Base-by-base conservation (phyloP, 1,140 invertebrate species). In the Manduca sexta region DNA sequence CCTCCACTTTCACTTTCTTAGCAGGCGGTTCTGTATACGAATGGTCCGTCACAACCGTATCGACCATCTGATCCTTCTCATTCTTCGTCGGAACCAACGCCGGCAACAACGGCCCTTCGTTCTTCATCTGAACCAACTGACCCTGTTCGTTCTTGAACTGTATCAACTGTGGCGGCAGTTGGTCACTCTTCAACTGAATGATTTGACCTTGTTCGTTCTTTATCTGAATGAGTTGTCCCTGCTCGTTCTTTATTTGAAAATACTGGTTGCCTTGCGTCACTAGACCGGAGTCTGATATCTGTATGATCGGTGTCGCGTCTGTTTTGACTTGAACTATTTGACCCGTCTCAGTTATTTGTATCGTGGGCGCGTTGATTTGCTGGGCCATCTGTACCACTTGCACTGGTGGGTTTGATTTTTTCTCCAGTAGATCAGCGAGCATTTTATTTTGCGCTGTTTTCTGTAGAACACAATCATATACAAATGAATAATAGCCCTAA, bases 371-470 rank as follows among this genome's bases (percentile, higher is more conserved):
- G 60, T 69, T 80, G 2, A 81, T 73, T 44, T 83, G 79, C 4
- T 74, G 65, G 0, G 56, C 64, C 80, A 84, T 79, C 68, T 83
- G 82, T 3, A 85, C 82, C 0, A 85, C 75, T 67, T 81, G 82
- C 2, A 84, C 72, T 3, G 79, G 84, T 3, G 84, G 86, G 30
- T 84, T 81, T 0, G 86, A 86, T 56, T 86, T 85, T 49, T 87
- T 87, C 55, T 87, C 84, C 1, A 87, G 62, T 12, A 87, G 55
- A 47, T 85, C 84, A 0, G 84, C 82, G 37, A 87, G 60, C 84
- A 87, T 86, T 71, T 86, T 86, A 52, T 87, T 87, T 70, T 87
- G 77, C 0, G 79, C 75, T 0, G 74, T 60, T 59, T 85, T 83
- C 82, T 85, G 64, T n/a, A n/a, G n/a, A 15, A 68, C 62, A 39